These are phyloP conservation scores for Microplitis mediator DNA, from an alignment of 1,140 invertebrate species.

Conservation along the genomic window DNA sequence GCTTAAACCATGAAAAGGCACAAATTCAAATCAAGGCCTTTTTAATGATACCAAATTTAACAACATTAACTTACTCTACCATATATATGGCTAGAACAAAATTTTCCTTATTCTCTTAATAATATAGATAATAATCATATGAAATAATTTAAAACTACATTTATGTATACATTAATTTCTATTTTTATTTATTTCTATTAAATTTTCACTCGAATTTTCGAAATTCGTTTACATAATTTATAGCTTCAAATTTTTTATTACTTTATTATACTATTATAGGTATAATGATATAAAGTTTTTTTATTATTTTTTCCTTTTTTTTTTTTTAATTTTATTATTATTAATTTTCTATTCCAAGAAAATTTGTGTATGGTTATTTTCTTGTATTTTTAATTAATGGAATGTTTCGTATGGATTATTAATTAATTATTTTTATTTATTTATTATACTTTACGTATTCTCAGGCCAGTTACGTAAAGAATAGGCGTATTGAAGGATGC, in stretches of 20 bases:
- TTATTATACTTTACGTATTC: background rate
- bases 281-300: slow-evolving; percentile 4
- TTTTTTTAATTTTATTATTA: background rate
- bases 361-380: too few species aligned
- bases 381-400: background rate
- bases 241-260: slow-evolving; percentile 6
- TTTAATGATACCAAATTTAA: too few species aligned
- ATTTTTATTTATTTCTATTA: background rate
- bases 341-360: too few species aligned
- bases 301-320: background rate
- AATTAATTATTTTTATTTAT: background rate
- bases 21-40: too few species aligned
- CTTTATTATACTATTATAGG: background rate
- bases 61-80: too few species aligned
- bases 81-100: too few species aligned
- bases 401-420: slow-evolving; percentile 21
- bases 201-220: background rate
- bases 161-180: background rate
- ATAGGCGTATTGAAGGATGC: too few species aligned
- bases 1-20: too few species aligned
- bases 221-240: slow-evolving; percentile 20
- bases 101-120: too few species aligned
- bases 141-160: too few species aligned
- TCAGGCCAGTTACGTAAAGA: background rate
- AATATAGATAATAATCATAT: too few species aligned